Conservation (phyloP, 2,888 invertebrate genomes). For the Drosophila macrospina region DNA sequence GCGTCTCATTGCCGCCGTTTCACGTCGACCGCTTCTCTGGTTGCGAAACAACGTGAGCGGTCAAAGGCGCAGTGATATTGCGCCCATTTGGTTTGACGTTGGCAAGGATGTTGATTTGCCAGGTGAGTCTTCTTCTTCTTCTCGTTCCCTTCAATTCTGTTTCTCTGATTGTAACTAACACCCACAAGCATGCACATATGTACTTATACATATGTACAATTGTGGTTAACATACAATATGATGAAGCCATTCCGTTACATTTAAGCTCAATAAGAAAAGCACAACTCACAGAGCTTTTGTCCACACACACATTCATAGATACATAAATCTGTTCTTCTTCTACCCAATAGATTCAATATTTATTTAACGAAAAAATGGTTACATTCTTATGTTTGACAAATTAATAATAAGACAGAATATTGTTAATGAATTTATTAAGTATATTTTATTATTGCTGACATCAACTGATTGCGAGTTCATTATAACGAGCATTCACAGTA, state of each 20-base stretch:
- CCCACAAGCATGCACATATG: conserved; percentile 2
- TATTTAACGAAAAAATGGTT: not conserved
- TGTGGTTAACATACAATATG: not conserved
- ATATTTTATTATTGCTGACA: conserved; percentile 3
- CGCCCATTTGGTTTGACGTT: conserved; percentile 77
- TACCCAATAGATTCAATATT: not conserved
- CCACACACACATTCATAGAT: not conserved
- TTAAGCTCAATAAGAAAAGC: not conserved
- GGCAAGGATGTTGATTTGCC: conserved; percentile 79
- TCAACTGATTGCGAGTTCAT: conserved; percentile 1
- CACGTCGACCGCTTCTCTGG: conserved; percentile 77
- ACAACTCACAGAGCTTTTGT: not conserved
- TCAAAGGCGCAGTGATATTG: conserved; percentile 77
- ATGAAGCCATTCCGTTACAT: not conserved
- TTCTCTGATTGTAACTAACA: conserved; percentile 11
- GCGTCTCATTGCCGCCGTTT: conserved; percentile 77
- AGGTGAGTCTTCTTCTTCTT: conserved; percentile 55
- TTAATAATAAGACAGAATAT: too few species aligned
- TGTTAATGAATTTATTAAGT: not conserved
- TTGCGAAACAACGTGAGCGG: conserved; percentile 72
- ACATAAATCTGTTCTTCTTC: not conserved
- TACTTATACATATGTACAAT: not conserved
- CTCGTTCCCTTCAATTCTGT: not conserved
- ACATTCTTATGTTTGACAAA: too few species aligned
- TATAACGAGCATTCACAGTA: conserved; percentile 22